phyloP scores from a whole-genome alignment of 2,888 invertebrate species.

The Napeogenes sylphis region DNA sequence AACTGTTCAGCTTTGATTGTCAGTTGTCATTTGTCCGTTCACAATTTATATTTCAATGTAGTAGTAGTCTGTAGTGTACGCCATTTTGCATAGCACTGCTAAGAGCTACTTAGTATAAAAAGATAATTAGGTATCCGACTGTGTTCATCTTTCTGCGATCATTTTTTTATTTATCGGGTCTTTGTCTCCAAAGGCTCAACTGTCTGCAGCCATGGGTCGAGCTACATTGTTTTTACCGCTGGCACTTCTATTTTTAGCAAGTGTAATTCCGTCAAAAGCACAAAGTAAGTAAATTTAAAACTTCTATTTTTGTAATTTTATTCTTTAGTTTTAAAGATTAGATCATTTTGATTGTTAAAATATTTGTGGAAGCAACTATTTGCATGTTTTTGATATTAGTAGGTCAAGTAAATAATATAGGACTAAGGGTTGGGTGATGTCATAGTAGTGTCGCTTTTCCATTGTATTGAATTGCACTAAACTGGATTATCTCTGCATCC shows the following conservation, averaged over 20 bases:
- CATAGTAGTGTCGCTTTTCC: slow-evolving; percentile 42
- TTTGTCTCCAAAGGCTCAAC: neutral
- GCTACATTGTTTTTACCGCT: slow-evolving; percentile 36
- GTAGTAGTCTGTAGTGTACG: too few species aligned
- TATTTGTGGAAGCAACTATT: slow-evolving; percentile 16
- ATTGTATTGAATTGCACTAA: slow-evolving; percentile 15
- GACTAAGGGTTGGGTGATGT: slow-evolving; percentile 38
- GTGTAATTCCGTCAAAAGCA: slow-evolving; percentile 50
- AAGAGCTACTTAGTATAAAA: neutral
- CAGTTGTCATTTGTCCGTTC: neutral
- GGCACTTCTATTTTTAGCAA: slow-evolving; percentile 60
- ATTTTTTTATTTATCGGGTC: neutral
- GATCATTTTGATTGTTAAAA: neutral
- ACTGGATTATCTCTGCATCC: neutral
- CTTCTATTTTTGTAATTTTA: slow-evolving; percentile 14
- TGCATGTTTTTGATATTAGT: slow-evolving; percentile 27
- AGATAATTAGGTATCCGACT: neutral
- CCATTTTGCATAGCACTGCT: slow-evolving; percentile 19
- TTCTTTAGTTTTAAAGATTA: slow-evolving; percentile 3
- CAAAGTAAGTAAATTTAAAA: slow-evolving; percentile 52
- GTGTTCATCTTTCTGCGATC: neutral
- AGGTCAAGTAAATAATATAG: slow-evolving; percentile 28
- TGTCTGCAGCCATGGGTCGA: slow-evolving; percentile 31
- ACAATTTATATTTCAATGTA: neutral
- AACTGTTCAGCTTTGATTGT: too few species aligned